A percentile compares a stretch with the other conserved stretches of the same genome.
phyloP scores from a whole-genome alignment of 2,113 vertebrate genomes.

The Corythaixoides concolor region DNA sequence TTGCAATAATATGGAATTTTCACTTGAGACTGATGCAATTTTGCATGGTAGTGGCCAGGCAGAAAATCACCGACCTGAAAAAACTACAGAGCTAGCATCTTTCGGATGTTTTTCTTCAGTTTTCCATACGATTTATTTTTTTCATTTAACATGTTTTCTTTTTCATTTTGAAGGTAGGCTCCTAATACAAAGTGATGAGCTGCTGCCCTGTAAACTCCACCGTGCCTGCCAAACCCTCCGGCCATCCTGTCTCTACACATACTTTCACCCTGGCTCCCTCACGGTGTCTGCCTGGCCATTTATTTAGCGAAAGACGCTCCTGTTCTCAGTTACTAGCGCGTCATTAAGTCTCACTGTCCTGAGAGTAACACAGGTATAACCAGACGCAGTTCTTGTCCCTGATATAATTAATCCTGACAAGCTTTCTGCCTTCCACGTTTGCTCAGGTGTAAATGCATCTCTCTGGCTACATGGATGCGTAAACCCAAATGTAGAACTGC shows the following conservation, averaged over 20 bases:
- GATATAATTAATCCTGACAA: slow-evolving; percentile 42
- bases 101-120: slow-evolving; percentile 57
- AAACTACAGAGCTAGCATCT: slow-evolving; percentile 54
- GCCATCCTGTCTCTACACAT: slow-evolving; percentile 29
- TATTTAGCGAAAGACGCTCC: slow-evolving; percentile 1
- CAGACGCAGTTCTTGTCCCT: slow-evolving; percentile 26
- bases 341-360: slow-evolving; percentile 16
- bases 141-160: slow-evolving; percentile 59
- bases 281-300: slow-evolving; percentile 35
- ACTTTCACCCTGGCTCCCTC: slow-evolving; percentile 15
- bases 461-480: not conserved
- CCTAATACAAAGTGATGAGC: slow-evolving; percentile 55
- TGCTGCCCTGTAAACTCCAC: slow-evolving; percentile 21
- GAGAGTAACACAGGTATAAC: slow-evolving; percentile 39
- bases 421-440: not conserved
- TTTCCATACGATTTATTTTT: slow-evolving; percentile 61
- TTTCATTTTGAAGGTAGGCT: slow-evolving; percentile 29
- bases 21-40: not conserved
- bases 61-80: slow-evolving; percentile 49
- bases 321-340: slow-evolving; percentile 39
- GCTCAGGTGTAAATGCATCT: slow-evolving; percentile 28
- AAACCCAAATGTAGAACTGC: not conserved
- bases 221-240: not conserved
- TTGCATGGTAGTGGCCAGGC: not conserved
- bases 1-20: not conserved